A percentile compares a stretch with the other conserved stretches of the same genome.
These are phyloP conservation scores for Meandrusa payeni DNA, from an alignment of 2,888 invertebrate species.

Conservation along the genomic window DNA sequence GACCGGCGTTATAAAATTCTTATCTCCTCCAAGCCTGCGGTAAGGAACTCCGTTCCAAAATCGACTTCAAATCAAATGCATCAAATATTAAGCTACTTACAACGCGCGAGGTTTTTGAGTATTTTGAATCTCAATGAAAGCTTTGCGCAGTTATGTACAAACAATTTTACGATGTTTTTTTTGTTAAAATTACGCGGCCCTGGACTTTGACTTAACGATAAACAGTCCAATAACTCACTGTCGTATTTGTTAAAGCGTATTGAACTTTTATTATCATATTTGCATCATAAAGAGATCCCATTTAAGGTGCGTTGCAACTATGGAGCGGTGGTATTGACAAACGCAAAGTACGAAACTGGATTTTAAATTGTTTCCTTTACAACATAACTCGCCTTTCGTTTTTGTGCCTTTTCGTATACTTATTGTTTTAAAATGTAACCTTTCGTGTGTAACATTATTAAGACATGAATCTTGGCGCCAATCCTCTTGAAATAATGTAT, in stretches of 20 bases:
- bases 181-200: neutral
- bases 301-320: slow-evolving; percentile 13
- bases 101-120: too few relatives aligned
- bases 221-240: slow-evolving; percentile 17
- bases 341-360: slow-evolving; percentile 6
- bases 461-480: slow-evolving; percentile 1
- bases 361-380: slow-evolving; percentile 19
- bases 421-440: slow-evolving; percentile 5
- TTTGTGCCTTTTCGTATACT: slow-evolving; percentile 2
- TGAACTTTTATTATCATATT: slow-evolving; percentile 21
- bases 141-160: too few relatives aligned
- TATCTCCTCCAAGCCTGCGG: too few relatives aligned
- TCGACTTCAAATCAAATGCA: too few relatives aligned
- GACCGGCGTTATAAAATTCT: too few relatives aligned
- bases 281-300: slow-evolving; percentile 19
- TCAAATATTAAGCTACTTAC: too few relatives aligned
- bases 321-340: slow-evolving; percentile 7
- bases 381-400: neutral
- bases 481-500: neutral
- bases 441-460: slow-evolving; percentile 15
- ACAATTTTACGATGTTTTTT: too few relatives aligned
- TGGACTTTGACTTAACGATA: slow-evolving; percentile 2
- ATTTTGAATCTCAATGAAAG: too few relatives aligned
- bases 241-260: slow-evolving; percentile 15
- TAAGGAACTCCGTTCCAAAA: too few relatives aligned